These are phyloP conservation scores for Eumacrocentrus americanus DNA, from an alignment of 2,888 invertebrate genomes.

Conservation along the genomic window DNA sequence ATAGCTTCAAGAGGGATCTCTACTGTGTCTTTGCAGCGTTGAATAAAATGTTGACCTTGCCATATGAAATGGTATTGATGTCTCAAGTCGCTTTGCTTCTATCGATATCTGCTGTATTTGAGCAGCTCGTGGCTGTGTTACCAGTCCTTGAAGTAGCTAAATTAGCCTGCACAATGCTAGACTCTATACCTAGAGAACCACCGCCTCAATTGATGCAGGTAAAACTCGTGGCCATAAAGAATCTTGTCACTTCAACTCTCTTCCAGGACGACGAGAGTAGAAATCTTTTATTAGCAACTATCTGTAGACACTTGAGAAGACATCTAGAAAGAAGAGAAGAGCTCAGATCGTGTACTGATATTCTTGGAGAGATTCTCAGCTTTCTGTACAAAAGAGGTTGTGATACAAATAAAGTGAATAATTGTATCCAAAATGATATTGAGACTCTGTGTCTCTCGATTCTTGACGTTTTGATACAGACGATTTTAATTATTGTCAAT, in stretches of 20 bases:
- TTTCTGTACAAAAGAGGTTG: constrained; percentile 67
- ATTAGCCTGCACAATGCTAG: constrained; percentile 80
- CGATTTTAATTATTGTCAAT: constrained; percentile 81
- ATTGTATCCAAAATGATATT: constrained; percentile 76
- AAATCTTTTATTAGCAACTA: constrained; percentile 79
- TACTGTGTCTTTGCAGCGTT: constrained; percentile 81
- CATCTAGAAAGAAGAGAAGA: constrained; percentile 85
- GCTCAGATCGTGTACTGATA: constrained; percentile 81
- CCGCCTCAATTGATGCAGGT: constrained; percentile 77
- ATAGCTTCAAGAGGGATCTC: constrained; percentile 82
- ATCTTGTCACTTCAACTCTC: constrained; percentile 75
- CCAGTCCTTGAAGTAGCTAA: constrained; percentile 80
- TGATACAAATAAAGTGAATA: constrained; percentile 66
- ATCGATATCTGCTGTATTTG: constrained; percentile 83
- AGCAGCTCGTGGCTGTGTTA: constrained; percentile 77
- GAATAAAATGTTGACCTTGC: constrained; percentile 76
- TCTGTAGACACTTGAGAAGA: constrained; percentile 83
- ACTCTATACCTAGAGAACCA: constrained; percentile 73
- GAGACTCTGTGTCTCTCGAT: constrained; percentile 82
- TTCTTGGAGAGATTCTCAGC: constrained; percentile 82
- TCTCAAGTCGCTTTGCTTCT: constrained; percentile 83
- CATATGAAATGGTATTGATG: constrained; percentile 75
- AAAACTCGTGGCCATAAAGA: constrained; percentile 81
- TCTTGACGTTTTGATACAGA: constrained; percentile 84
- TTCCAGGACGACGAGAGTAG: constrained; percentile 84